Evolutionary conservation across 1,140 invertebrate species (phyloP), one percentile per base, ranked within the genome.

Genomic region (Drosophila eugracilis): DNA sequence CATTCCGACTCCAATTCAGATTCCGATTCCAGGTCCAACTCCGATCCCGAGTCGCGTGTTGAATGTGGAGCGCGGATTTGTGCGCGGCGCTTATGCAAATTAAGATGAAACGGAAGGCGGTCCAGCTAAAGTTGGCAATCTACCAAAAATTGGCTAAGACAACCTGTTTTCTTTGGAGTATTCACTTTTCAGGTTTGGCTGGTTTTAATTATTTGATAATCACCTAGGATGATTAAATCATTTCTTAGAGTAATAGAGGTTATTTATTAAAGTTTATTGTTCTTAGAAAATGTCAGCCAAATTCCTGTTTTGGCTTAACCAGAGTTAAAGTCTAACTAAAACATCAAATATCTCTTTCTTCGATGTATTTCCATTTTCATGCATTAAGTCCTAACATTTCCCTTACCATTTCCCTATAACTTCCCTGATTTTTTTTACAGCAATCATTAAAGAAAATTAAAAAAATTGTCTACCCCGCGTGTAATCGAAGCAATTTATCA

Each of bases 61-160:
- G 67, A 77, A 81, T 86, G 71, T 81, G 80, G 83, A 85, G 81
- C 83, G 62, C 74, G 67, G 73, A 74, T 77, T 80, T 86, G 77
- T 77, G 77, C 54, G 67, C 74, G 63, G 58, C 74, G 55, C 65
- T 81, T 81, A 88, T 88, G 77, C 81, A 86, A 88, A 86, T 86
- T 88, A 75, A 81, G 63, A 78, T 88, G 73, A 88, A 39, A 21
- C 55, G 26, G 44, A 41, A 74, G 53, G 59, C 37, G 55, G 24
- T 34, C 34, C 21, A 19, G 15, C 9, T 4, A 36, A 54, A 34
- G 10, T 34, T 45, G 19, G 17, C 24, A 12, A 34, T n/a, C 12
- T 28, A 12, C 30, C 22, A n/a, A 48, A 22, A 22, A 17, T 57
- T 45, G 19, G 53, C n/a, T 0, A 24, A 24, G 28, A n/a, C 42